These are phyloP conservation scores for Channallabes apus DNA, from an alignment of 2,797 vertebrate species.

Conservation along the genomic window DNA sequence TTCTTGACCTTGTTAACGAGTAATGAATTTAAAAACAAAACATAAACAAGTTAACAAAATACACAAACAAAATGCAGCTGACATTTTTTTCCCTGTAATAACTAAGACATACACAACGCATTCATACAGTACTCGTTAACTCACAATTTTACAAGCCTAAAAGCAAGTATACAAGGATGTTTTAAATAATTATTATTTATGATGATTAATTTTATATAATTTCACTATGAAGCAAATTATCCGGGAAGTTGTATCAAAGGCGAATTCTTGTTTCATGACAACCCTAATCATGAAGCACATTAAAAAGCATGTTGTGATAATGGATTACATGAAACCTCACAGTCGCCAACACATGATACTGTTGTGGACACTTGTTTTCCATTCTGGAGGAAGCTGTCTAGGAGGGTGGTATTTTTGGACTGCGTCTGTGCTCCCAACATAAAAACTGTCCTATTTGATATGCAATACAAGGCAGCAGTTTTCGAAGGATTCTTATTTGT, in stretches of 20 bases:
- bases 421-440: not conserved
- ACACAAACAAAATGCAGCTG: not conserved
- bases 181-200: too few relatives aligned
- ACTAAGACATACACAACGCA: not conserved
- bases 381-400: conserved; percentile 1
- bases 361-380: conserved; percentile 9
- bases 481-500: not conserved
- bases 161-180: not conserved
- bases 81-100: not conserved
- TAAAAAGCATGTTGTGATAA: not conserved
- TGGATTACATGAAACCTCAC: not conserved
- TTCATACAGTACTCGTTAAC: not conserved
- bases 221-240: not conserved
- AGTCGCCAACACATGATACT: not conserved
- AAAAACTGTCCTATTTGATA: conserved; percentile 20
- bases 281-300: not conserved
- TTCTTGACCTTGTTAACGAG: not conserved
- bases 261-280: not conserved
- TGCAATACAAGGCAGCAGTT: not conserved
- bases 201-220: not conserved
- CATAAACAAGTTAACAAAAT: not conserved
- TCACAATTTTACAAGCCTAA: not conserved
- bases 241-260: not conserved
- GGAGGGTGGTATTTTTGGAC: conserved; percentile 14
- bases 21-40: not conserved